Percentiles rank a stretch among this genome's conserved stretches.
phyloP scores from a whole-genome alignment of 2,113 vertebrate genomes.

The Dascyllus trimaculatus region DNA sequence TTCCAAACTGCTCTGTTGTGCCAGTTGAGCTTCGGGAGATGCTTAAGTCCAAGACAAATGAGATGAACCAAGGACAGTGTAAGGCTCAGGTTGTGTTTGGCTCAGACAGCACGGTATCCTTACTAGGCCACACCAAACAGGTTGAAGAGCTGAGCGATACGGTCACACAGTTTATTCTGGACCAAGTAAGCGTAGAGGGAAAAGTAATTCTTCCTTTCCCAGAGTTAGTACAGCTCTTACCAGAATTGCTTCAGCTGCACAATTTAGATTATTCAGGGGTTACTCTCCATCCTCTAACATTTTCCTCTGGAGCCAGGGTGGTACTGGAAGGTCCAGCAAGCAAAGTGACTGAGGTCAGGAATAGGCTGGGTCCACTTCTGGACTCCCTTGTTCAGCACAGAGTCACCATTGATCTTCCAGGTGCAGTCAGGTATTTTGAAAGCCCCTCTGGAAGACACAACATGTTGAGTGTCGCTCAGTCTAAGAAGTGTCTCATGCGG shows the following conservation, averaged over 20 bases:
- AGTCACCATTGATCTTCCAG: conserved; percentile 61
- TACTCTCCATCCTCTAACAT: conserved; percentile 26
- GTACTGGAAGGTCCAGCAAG: conserved; percentile 51
- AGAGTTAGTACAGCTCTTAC: conserved; percentile 47
- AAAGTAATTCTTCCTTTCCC: conserved; percentile 44
- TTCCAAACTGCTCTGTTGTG: conserved; percentile 19
- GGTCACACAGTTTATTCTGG: conserved; percentile 51
- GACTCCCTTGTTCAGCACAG: conserved; percentile 48
- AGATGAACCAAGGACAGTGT: conserved; percentile 37
- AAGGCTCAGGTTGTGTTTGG: conserved; percentile 33
- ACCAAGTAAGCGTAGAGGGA: conserved; percentile 30
- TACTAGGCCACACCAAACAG: conserved; percentile 57
- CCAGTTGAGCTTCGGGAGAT: conserved; percentile 38
- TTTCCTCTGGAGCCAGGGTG: conserved; percentile 26
- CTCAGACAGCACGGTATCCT: background rate
- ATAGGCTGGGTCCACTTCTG: conserved; percentile 43
- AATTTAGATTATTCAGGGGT: conserved; percentile 50
- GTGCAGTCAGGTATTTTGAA: conserved; percentile 60
- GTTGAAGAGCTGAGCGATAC: conserved; percentile 49
- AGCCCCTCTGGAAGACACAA: conserved; percentile 44
- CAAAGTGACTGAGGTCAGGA: conserved; percentile 56
- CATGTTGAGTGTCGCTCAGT: conserved; percentile 36
- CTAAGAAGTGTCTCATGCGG: conserved; percentile 61
- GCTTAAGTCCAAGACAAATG: conserved; percentile 35
- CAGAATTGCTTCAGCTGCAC: conserved; percentile 51